Base-by-base conservation (phyloP, 2,888 invertebrate species). In the Drosophila diplacantha region DNA sequence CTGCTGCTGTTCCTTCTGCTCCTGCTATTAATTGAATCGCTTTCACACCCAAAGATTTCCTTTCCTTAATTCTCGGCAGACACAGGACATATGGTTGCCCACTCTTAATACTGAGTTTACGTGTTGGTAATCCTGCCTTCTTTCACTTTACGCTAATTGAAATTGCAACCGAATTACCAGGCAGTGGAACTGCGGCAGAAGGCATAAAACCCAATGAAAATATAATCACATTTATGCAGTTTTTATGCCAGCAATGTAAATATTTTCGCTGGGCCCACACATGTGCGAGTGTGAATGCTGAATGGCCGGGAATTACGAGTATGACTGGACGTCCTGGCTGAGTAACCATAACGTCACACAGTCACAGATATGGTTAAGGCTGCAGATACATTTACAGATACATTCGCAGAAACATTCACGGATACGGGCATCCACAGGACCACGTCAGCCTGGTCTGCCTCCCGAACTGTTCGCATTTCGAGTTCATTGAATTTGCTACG, bases 141-240 rank as follows among this genome's bases (percentile, higher is more conserved):
- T 29, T 44, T 69, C 70, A 83, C 83, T 83, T 79, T 72, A 84
- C 81, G 70, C 81, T 82, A 84, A 82, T 82, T 82, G 81, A 84
- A 82, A 82, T 84, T 73, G 79, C 81, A 82, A 76, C 78, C 79
- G 82, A 78, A 84, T 84, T 84, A 81, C 53, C 69, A 77, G 77
- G n/a, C 67, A 64, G 67, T 65, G 69, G 38, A 41, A 31, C 51
- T 54, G 69, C 69, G 41, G 69, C 34, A 9, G n/a, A 32, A 34
- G 49, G 49, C 69, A 59, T 72, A 71, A 75, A 67, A 71, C 51
- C 78, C 81, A 82, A 82, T 83, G 80, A 83, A 81, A 83, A 77
- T 82, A 76, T 81, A 81, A 83, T 81, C 80, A 81, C 84, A 81
- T 83, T 81, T 82, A 82, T 81, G 80, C 82, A 82, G 77, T 83